These are phyloP conservation scores for Eueides isabella DNA, from an alignment of 1,140 invertebrate species.

Conservation along the genomic window DNA sequence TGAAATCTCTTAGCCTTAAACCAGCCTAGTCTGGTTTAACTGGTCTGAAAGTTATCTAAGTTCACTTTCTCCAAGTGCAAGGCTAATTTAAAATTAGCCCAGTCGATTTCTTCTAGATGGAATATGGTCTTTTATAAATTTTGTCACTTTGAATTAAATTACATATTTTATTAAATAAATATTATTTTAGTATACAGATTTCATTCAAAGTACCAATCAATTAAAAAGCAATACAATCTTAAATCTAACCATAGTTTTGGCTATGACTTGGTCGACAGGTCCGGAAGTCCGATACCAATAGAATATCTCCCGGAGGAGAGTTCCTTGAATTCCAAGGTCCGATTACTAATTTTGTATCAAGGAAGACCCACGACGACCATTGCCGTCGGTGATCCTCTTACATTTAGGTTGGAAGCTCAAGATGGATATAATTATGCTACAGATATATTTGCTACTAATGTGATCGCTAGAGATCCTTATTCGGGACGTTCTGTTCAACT, in stretches of 20 bases:
- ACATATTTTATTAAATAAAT: not conserved
- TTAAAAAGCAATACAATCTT: slow-evolving; percentile 39
- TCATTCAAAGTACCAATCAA: slow-evolving; percentile 68
- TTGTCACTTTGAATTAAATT: too few relatives aligned
- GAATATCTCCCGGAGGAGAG: slow-evolving; percentile 95
- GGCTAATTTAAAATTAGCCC: not conserved
- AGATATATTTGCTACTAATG: slow-evolving; percentile 96
- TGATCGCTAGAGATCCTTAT: slow-evolving; percentile 96
- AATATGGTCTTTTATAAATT: too few relatives aligned
- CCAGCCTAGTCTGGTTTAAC: not conserved
- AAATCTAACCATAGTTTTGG: slow-evolving; percentile 77
- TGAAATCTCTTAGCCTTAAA: slow-evolving; percentile 47
- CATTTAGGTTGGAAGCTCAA: slow-evolving; percentile 94
- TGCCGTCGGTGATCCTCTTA: slow-evolving; percentile 95
- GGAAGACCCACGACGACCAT: slow-evolving; percentile 95
- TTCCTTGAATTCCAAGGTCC: slow-evolving; percentile 92
- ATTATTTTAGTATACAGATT: slow-evolving; percentile 28
- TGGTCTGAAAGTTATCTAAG: slow-evolving; percentile 3
- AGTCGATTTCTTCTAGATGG: not conserved
- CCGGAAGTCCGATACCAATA: slow-evolving; percentile 94
- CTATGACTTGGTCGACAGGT: slow-evolving; percentile 84
- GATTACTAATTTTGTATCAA: slow-evolving; percentile 93
- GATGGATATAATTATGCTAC: slow-evolving; percentile 94
- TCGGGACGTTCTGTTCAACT: slow-evolving; percentile 94
- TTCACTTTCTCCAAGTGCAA: not conserved